A percentile compares a stretch with the other conserved stretches of the same genome.
These are phyloP conservation scores for Lutraria rhynchaena DNA, from an alignment of 1,140 invertebrate genomes.

Conservation along the genomic window DNA sequence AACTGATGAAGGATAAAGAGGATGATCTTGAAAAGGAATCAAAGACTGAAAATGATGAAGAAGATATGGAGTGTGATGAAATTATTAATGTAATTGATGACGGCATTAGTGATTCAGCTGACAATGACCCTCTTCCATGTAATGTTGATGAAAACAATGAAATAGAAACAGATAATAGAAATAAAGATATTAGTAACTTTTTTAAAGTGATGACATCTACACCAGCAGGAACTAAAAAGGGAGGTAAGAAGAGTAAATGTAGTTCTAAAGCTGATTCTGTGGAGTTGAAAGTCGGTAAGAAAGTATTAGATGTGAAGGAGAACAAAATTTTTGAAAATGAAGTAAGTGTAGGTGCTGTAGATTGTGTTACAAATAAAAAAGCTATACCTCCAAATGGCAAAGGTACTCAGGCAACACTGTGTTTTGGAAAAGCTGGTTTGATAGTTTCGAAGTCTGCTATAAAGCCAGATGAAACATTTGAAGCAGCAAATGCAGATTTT, in stretches of 20 bases:
- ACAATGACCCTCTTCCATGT: background rate
- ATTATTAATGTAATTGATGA: background rate
- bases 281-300: background rate
- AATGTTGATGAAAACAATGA: background rate
- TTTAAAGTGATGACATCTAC: conserved; percentile 47
- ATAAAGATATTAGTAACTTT: conserved; percentile 10
- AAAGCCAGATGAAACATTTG: too few species aligned
- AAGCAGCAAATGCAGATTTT: background rate
- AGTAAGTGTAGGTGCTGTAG: background rate
- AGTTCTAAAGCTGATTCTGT: background rate
- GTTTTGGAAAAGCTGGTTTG: conserved; percentile 45
- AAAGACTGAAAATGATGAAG: background rate
- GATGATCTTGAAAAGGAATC: background rate
- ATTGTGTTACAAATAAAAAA: background rate
- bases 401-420: conserved; percentile 27
- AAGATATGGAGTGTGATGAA: too few species aligned
- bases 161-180: background rate
- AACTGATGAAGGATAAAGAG: conserved; percentile 5
- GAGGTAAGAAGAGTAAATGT: background rate
- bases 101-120: background rate
- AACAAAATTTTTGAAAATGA: conserved; percentile 2
- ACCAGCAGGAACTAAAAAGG: conserved; percentile 11
- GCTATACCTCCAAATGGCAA: background rate
- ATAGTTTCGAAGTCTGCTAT: conserved; percentile 14
- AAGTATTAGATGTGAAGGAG: background rate